These are phyloP conservation scores for Oceanites oceanicus DNA, from an alignment of 2,113 vertebrate genomes.

Conservation along the genomic window DNA sequence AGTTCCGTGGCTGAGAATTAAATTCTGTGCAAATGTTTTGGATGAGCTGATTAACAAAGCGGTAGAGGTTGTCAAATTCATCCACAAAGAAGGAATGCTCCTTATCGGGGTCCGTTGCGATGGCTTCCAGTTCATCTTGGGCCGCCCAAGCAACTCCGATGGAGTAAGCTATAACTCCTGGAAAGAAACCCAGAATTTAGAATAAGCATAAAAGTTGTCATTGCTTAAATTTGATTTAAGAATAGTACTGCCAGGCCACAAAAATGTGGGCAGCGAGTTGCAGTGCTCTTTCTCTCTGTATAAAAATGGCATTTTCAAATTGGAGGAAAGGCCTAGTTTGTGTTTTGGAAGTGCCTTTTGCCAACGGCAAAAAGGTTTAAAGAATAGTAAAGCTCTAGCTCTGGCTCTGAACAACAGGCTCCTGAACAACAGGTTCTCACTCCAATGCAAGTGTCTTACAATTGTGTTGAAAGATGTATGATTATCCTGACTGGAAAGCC, in stretches of 20 bases:
- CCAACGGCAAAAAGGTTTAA: neutral
- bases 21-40: conserved; percentile 97
- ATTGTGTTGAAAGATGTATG: neutral
- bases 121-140: conserved; percentile 93
- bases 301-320: neutral
- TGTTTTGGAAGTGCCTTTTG: neutral
- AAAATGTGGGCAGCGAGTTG: neutral
- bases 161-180: conserved; percentile 94
- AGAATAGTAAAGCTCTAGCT: neutral
- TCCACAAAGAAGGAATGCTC: conserved; percentile 98
- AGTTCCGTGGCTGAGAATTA: conserved; percentile 96
- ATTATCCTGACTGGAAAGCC: neutral
- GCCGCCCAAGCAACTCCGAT: conserved; percentile 95
- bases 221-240: neutral
- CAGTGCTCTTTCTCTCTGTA: neutral
- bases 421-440: neutral
- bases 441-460: neutral
- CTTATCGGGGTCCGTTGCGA: conserved; percentile 90
- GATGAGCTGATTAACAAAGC: conserved; percentile 86
- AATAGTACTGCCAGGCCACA: neutral
- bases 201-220: neutral
- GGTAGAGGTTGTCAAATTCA: conserved; percentile 94
- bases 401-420: neutral
- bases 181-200: neutral
- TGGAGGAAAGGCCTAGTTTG: neutral